Evolutionary conservation across 1,140 invertebrate genomes (phyloP).

Genomic region (Euwallacea similis): DNA sequence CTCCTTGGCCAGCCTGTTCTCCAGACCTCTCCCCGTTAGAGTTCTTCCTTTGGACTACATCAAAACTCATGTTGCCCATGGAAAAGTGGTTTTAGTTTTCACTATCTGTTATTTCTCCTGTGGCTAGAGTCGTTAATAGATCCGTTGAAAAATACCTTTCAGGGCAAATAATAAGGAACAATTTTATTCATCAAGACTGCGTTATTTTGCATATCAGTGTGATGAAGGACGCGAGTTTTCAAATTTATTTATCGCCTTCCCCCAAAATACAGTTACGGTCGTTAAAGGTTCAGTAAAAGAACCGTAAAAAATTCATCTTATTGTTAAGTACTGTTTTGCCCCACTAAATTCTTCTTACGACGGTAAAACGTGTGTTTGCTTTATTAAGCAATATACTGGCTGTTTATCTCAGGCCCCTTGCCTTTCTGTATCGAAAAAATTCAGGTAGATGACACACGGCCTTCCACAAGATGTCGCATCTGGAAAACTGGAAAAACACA

Average conservation of each 20-base stretch:
- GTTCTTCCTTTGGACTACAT: no score
- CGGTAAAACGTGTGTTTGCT: no score
- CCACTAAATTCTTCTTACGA: no score
- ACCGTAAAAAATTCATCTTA: not conserved
- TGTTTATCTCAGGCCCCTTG: no score
- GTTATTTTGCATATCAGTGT: not conserved
- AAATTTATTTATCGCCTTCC: conserved; percentile 6
- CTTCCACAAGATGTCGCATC: not conserved
- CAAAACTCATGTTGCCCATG: no score
- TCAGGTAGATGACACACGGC: not conserved
- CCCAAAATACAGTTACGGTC: conserved; percentile 18
- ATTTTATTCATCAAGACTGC: not conserved
- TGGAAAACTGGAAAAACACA: conserved; percentile 16
- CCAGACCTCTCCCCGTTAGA: no score
- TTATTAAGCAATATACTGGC: not conserved
- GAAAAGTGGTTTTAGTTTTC: no score
- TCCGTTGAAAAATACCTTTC: no score
- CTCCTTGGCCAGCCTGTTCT: no score
- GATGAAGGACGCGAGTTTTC: not conserved
- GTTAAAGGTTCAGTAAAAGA: conserved; percentile 6
- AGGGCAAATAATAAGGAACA: no score
- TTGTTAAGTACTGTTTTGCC: not conserved
- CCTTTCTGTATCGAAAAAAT: not conserved
- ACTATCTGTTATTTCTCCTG: no score
- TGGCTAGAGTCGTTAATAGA: no score